Percentiles rank a stretch among this genome's conserved stretches.
These are phyloP conservation scores for Gorsachius magnificus DNA, from an alignment of 2,797 vertebrate species.

Conservation along the genomic window DNA sequence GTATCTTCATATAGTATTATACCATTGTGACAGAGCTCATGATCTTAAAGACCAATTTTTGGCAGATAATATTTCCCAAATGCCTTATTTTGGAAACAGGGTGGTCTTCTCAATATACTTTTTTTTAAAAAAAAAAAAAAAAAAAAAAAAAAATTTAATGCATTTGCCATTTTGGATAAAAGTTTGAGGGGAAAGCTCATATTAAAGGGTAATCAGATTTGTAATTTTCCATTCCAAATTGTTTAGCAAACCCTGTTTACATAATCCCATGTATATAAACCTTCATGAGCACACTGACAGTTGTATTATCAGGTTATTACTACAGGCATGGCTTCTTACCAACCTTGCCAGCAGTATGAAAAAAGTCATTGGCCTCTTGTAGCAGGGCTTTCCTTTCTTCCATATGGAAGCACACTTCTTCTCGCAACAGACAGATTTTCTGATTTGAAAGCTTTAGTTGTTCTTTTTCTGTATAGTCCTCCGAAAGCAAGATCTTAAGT, in stretches of 20 bases:
- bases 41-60: background rate
- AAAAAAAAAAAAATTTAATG: background rate
- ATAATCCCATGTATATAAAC: background rate
- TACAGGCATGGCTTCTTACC: conserved; percentile 7
- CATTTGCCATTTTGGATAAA: background rate
- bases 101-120: background rate
- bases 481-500: conserved; percentile 65
- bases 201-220: background rate
- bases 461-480: conserved; percentile 71
- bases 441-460: conserved; percentile 73
- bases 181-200: background rate
- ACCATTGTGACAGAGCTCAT: background rate
- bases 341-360: conserved; percentile 81
- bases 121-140: background rate
- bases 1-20: background rate
- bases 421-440: conserved; percentile 71
- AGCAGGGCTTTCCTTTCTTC: conserved; percentile 71
- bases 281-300: background rate
- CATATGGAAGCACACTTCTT: conserved; percentile 73
- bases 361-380: conserved; percentile 82
- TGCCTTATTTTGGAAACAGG: background rate
- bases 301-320: background rate
- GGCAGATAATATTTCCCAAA: background rate
- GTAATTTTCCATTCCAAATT: background rate
- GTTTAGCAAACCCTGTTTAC: background rate